Evolutionary conservation across 2,888 invertebrate genomes (phyloP), one percentile per base, ranked within the genome.

Genomic region (Sphinx pinastri): DNA sequence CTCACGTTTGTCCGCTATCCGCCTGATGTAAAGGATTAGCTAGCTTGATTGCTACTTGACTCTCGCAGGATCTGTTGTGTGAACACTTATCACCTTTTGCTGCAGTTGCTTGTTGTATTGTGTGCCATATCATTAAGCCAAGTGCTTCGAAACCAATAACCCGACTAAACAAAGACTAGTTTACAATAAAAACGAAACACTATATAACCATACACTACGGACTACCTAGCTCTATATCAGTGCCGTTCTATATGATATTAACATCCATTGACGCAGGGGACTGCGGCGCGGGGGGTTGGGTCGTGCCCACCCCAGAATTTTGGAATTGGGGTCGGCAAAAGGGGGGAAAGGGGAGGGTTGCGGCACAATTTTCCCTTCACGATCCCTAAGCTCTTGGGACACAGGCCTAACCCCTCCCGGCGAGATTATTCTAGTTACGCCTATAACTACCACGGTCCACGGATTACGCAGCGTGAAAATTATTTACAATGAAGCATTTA

Each of bases 301-400:
- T 49, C 19, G 63, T 49, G 19, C 63, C 63, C 63, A 63, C 63
- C 63, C 63, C 25, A 49, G 63, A 25, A 63, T 63, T 63, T 63
- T 49, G 49, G 63, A 63, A 63, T 63, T 49, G 63, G 63, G 63
- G 63, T 63, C 49, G 63, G 25, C 47, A 55, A 55, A 13, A 47
- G 63, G 47, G 25, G 63, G 49, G 63, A 63, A 19, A 63, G 19
- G 49, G 63, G 63, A 63, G 63, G 63, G 63, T 63, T 63, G 49
- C 63, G 63, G 63, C 49, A 63, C 45, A 63, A 63, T 63, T 47
- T 60, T 63, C 63, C 63, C 63, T 63, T 63, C 63, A 19, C 63
- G 49, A 63, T 63, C 63, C 55, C 63, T 63, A 63, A 63, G 63
- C 63, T 63, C 63, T 63, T 63, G 63, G 63, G 63, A 49, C 63